Percentiles rank a stretch among this genome's conserved stretches.
Evolutionary conservation across 2,888 invertebrate genomes (phyloP).

Genomic region (Coleophora flavipennella): DNA sequence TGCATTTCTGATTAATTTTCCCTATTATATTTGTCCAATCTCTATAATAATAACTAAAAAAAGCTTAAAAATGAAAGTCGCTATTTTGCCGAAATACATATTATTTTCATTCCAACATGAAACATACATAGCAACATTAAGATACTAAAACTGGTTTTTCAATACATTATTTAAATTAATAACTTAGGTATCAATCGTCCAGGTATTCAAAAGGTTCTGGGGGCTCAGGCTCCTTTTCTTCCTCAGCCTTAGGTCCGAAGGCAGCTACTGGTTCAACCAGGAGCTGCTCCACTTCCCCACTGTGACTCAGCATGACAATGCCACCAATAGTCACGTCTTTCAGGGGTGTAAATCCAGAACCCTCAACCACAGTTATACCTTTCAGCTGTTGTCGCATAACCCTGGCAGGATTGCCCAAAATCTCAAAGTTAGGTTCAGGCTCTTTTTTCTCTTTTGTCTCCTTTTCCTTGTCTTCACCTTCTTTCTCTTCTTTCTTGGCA

Average conservation of each 20-base stretch:
- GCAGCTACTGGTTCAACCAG: constrained; percentile 95
- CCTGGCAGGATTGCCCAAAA: constrained; percentile 94
- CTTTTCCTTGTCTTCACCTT: constrained; percentile 57
- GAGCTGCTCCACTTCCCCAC: constrained; percentile 84
- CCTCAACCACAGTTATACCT: constrained; percentile 84
- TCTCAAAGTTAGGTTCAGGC: constrained; percentile 92
- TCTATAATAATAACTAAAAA: no score
- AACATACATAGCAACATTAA: no score
- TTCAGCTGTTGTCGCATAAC: constrained; percentile 93
- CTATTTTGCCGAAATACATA: no score
- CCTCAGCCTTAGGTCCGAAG: constrained; percentile 91
- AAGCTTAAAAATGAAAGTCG: no score
- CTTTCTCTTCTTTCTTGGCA: constrained; percentile 62
- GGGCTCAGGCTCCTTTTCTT: constrained; percentile 96
- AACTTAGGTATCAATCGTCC: constrained; percentile 76
- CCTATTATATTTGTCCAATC: no score
- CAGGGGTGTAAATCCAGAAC: constrained; percentile 84
- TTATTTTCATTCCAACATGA: no score
- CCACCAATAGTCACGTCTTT: constrained; percentile 97
- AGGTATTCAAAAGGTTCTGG: constrained; percentile 98
- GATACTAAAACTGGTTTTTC: no score
- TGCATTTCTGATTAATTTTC: no score
- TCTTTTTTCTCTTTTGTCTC: constrained; percentile 79
- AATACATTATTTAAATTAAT: no score
- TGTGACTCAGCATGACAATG: constrained; percentile 93